A percentile compares a stretch with the other conserved stretches of the same genome.
Evolutionary conservation across 2,113 vertebrate genomes (phyloP).

Genomic region (Octodon degus): DNA sequence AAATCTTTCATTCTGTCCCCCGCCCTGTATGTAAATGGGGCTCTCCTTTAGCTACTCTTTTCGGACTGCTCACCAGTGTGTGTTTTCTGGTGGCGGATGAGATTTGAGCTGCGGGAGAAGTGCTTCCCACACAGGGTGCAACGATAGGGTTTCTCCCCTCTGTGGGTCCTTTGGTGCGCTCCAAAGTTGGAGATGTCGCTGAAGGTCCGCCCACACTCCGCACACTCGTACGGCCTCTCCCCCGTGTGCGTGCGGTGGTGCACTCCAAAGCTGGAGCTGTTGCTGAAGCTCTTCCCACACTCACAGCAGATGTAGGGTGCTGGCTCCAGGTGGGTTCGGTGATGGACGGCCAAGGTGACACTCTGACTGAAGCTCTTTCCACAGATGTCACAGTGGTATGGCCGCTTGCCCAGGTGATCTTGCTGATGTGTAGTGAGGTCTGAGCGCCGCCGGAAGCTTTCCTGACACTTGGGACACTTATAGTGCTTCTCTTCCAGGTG

Average conservation of each 20-base stretch:
- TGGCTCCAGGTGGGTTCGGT: conserved; percentile 76
- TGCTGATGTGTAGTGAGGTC: conserved; percentile 81
- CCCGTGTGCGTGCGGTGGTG: conserved; percentile 78
- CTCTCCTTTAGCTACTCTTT: conserved; percentile 64
- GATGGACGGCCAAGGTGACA: conserved; percentile 68
- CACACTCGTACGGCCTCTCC: not conserved
- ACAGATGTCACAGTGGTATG: conserved; percentile 80
- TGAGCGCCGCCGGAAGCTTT: conserved; percentile 79
- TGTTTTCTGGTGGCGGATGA: conserved; percentile 83
- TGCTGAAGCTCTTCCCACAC: conserved; percentile 82
- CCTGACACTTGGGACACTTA: conserved; percentile 80
- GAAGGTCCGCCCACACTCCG: conserved; percentile 77
- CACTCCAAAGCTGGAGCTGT: conserved; percentile 82
- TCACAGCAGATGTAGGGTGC: conserved; percentile 81
- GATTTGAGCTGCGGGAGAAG: conserved; percentile 84
- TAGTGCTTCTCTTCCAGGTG: conserved; percentile 83
- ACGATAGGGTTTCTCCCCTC: conserved; percentile 82
- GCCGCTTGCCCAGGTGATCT: conserved; percentile 79
- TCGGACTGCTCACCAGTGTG: conserved; percentile 72
- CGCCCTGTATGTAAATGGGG: not conserved
- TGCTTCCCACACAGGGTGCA: conserved; percentile 82
- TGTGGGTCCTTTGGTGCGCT: conserved; percentile 83
- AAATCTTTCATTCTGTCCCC: not conserved
- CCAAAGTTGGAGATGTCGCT: conserved; percentile 77
- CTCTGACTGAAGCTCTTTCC: conserved; percentile 81